Base-by-base conservation (phyloP, 2,888 invertebrate species). In the Agrochola lychnidis region DNA sequence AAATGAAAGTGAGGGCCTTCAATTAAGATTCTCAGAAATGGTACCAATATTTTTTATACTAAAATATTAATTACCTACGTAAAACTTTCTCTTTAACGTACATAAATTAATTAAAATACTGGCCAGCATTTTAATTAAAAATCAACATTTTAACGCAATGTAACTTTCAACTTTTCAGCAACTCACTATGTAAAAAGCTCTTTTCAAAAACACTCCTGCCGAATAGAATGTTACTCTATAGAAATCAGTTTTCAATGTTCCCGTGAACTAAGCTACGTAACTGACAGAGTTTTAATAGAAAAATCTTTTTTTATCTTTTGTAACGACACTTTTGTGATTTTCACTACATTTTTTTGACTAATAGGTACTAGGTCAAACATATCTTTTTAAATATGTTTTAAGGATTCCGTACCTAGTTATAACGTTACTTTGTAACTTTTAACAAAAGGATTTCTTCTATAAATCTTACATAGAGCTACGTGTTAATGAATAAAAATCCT, bases 221-320 rank as follows among this genome's bases (percentile, higher is more conserved):
- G 57, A 36, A 71, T 57, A 73, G 64, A 67, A 66, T 62, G 30
- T 57, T 62, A 19, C 19, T 67, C 69, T 40, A 66, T 63, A 53
- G 22, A 74, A 82, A 78, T 57, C 42, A 62, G 57, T 82, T 70
- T 70, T 64, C 68, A 19, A 74, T 78, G 22, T 53, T 62, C 30
- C 2, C 53, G 2, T 14, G 30, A 63, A 74, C 40, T 25, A 42
- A 63, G 63, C 25, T 56, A 57, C 61, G 57, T 63, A 56, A 51
- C 74, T 78, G 74, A 78, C 78, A 78, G 71, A 57, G 36, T 57
- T 22, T 56, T 78, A 66, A 78, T 71, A 30, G 71, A 19, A 70
- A 67, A 75, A 40, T 19, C 0, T 22, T 61, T 75, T 69, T 57
- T 64, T 63, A 36, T 30, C 5, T 16, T 48, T 53, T 45, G 0